A percentile compares a stretch with the other conserved stretches of the same genome.
Evolutionary conservation across 2,888 invertebrate species (phyloP).

Genomic region (Acronicta aceris): DNA sequence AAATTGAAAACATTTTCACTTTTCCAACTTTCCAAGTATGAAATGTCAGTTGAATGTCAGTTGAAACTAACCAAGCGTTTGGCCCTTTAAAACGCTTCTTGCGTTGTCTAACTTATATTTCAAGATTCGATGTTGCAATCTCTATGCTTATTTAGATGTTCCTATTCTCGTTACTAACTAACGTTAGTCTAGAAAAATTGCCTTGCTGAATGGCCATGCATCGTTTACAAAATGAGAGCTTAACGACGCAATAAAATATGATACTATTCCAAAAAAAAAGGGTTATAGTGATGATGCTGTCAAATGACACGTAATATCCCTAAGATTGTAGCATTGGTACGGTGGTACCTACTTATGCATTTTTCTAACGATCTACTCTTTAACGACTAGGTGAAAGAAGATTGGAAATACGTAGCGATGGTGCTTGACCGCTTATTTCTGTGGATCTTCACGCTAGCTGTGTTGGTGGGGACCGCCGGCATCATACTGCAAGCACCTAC

Average conservation of each 20-base stretch:
- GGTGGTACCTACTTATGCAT: no score
- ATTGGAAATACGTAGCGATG: slow-evolving; percentile 99
- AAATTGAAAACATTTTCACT: no score
- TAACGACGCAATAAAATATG: slow-evolving; percentile 34
- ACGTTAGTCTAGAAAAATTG: slow-evolving; percentile 17
- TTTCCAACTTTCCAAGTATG: no score
- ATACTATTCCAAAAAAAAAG: slow-evolving; percentile 21
- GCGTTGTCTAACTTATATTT: no score
- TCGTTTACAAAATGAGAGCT: slow-evolving; percentile 25
- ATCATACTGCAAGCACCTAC: slow-evolving; percentile 98
- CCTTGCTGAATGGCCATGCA: not conserved
- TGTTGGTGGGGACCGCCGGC: slow-evolving; percentile 97
- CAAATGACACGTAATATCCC: no score
- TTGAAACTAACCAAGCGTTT: no score
- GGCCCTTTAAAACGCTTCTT: no score
- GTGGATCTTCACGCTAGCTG: slow-evolving; percentile 99
- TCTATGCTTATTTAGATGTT: not conserved
- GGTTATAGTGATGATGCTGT: no score
- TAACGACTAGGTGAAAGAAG: slow-evolving; percentile 94
- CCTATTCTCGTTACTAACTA: slow-evolving; percentile 9
- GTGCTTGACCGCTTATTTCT: slow-evolving; percentile 98
- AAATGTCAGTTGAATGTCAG: no score
- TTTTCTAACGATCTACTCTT: not conserved
- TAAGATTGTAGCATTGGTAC: no score
- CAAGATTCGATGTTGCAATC: not conserved